Percentiles rank a stretch among this genome's conserved stretches.
Evolutionary conservation across 1,140 invertebrate species (phyloP).

Genomic region (Drusus annulatus): DNA sequence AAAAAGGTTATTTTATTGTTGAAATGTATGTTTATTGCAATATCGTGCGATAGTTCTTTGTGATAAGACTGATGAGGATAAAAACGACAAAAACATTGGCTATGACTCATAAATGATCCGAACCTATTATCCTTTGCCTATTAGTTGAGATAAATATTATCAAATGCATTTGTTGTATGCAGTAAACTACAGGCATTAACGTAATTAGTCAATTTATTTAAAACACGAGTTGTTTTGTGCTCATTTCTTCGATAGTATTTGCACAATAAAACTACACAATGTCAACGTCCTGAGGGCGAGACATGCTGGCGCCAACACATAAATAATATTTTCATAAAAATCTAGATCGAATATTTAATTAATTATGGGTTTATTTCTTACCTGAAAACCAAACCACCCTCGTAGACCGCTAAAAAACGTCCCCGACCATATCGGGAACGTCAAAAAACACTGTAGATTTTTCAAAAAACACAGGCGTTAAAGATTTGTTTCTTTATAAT

Average conservation of each 20-base stretch:
- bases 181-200: not conserved
- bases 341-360: not conserved
- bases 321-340: not conserved
- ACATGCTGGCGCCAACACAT: slow-evolving; percentile 21
- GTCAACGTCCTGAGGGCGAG: slow-evolving; percentile 1
- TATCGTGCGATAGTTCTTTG: too few species aligned
- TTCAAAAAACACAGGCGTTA: slow-evolving; percentile 38
- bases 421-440: slow-evolving; percentile 57
- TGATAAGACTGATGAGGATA: too few species aligned
- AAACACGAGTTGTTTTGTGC: not conserved
- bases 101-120: too few species aligned
- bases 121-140: not conserved
- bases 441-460: slow-evolving; percentile 28
- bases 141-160: not conserved
- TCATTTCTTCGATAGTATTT: not conserved
- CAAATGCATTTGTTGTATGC: not conserved
- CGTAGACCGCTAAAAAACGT: slow-evolving; percentile 57
- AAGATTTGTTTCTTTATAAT: not conserved
- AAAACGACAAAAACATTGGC: too few species aligned
- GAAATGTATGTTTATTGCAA: too few species aligned
- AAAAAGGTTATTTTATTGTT: too few species aligned
- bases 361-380: slow-evolving; percentile 35
- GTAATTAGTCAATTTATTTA: not conserved
- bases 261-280: slow-evolving; percentile 5
- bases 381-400: slow-evolving; percentile 50